Base-by-base conservation (phyloP, 2,797 vertebrate species). In the Heteromormyrus szaboi region DNA sequence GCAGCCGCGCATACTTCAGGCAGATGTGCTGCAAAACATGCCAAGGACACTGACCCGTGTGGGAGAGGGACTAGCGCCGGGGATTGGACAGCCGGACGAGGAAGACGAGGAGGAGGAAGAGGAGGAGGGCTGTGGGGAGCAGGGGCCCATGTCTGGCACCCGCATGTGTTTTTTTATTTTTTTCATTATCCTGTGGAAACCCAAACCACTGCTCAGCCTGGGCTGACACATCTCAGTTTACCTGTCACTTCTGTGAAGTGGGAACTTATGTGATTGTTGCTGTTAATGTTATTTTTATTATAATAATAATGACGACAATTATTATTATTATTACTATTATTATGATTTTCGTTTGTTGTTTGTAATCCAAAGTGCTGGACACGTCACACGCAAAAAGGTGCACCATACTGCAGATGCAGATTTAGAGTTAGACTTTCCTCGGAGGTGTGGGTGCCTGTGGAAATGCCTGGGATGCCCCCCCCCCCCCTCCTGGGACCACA, bases 11-110 rank as follows among this genome's bases (percentile, higher is more conserved):
- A 48, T 99, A 99, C 96, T 99, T 99, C 96, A 98, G 99, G 95
- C 99, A 99, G 96, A 99, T 99, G 97, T 99, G 99, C 95, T 99
- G 99, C 96, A 99, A 99, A 95, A 99, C 99, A 91, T 99, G 99
- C 96, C 99, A 99, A 96, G 98, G 98, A 92, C 97, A 98, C 95
- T 99, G 97, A 99, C 95, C 95, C 90, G 48, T 86, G 87, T 44
- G 68, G 76, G 50, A 50, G n/a, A 51, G 68, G 86, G 79, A 88
- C 59, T 93, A 93, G 92, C 46, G 88, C 93, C 91, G 93, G 92
- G 90, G 91, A 91, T 91, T 91, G 87, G 54, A 84, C 88, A 22
- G 89, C 90, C 91, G 89, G 2, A 41, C 41, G 37, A 81, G 65
- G 89, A 90, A 90, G 88, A 87, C 50, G 88, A 89, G 88, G 81